phyloP scores from a whole-genome alignment of 2,797 vertebrate species.

The Labroides dimidiatus region DNA sequence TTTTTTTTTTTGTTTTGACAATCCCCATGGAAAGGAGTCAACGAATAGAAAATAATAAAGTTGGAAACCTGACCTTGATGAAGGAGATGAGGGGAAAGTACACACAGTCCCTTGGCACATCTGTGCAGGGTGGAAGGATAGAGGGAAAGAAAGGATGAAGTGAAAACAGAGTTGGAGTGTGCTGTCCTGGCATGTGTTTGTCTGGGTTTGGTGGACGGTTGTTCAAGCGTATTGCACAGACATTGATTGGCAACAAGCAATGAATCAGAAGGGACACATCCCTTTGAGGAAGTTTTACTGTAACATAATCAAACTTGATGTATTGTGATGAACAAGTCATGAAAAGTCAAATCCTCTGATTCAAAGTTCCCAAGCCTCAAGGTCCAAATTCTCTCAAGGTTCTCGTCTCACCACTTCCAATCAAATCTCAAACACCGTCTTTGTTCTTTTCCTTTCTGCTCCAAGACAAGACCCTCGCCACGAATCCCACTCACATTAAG shows the following conservation, averaged over 20 bases:
- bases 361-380: constrained; percentile 24
- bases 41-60: constrained; percentile 59
- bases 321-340: neutral
- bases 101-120: constrained; percentile 41
- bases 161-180: constrained; percentile 18
- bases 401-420: neutral
- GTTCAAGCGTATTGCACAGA: constrained; percentile 52
- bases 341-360: constrained; percentile 8
- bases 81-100: constrained; percentile 48
- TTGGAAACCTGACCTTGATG: constrained; percentile 69
- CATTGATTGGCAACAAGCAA: constrained; percentile 67
- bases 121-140: constrained; percentile 34
- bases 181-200: constrained; percentile 24
- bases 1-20: constrained; percentile 14
- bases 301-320: neutral
- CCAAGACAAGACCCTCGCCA: constrained; percentile 21
- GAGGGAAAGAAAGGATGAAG: constrained; percentile 29
- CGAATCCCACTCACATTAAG: constrained; percentile 45
- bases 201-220: constrained; percentile 36
- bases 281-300: constrained; percentile 38
- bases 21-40: constrained; percentile 44
- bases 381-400: neutral
- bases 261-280: constrained; percentile 22
- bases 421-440: no score
- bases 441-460: neutral